Base-by-base conservation (phyloP, 2,888 invertebrate genomes). In the Leptarthrus brevirostris region DNA sequence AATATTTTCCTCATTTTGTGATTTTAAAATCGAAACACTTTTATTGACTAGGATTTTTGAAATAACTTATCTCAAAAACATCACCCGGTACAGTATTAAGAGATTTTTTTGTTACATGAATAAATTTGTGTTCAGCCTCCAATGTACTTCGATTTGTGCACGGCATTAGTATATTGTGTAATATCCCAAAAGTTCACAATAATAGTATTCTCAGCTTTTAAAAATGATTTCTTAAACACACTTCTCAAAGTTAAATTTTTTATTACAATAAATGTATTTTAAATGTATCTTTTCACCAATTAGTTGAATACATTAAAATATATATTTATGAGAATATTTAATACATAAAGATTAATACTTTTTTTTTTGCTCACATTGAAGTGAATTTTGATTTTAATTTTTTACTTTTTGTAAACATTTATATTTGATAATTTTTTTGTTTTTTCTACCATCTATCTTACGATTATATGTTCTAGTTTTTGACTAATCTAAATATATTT, bases 61-160 rank as follows among this genome's bases (percentile, higher is more conserved):
- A 36, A 44, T n/a, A 16, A 16, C n/a, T 64, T 47, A 66, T 16
- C 26, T 66, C 64, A 26, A 66, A 2, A 8, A 24, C 8, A 66
- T 66, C 64, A 47, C 64, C 64, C 64, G 64, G 47, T 47, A 24
- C 64, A 66, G 24, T 24, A 47, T 3, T 44, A 66, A 66, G 26
- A 47, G 24, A 44, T 47, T 47, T 52, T 20, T 49, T 49, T 22
- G 14, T 52, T 52, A 10, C 14, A n/a, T 34, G 12, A 5, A 40
- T 14, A 66, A n/a, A 26, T 34, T 66, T 66, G 47, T 66, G 64
- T 24, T 66, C 64, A 66, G 64, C 64, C 64, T 66, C 64, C 64
- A 66, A 47, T 66, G 64, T 24, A 47, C 22, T 47, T 66, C 20
- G 12, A 14, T 66, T 66, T 47, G 47, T 66, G 47, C 64, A 66